phyloP scores from a whole-genome alignment of 1,140 invertebrate species.

The Achatina immaculata region DNA sequence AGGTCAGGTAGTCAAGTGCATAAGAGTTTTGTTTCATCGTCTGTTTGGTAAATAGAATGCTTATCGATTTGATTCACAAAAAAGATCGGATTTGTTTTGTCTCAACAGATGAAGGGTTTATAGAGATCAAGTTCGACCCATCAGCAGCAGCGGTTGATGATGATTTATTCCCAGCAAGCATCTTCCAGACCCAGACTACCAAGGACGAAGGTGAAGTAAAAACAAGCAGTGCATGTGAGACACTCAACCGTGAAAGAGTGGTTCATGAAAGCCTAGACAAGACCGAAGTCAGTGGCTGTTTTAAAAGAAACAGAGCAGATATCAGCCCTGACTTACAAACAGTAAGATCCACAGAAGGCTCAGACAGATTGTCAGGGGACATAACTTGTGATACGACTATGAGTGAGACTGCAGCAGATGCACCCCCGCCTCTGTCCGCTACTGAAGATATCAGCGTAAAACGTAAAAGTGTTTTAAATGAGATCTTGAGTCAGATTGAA shows the following conservation, averaged over 20 bases:
- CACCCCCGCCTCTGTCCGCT: neutral
- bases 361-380: neutral
- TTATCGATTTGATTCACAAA: too few relatives aligned
- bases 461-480: constrained; percentile 28
- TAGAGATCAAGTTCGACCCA: constrained; percentile 56
- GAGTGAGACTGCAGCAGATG: neutral
- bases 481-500: constrained; percentile 24
- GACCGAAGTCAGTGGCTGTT: neutral
- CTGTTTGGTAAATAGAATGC: too few relatives aligned
- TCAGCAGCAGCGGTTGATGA: constrained; percentile 42
- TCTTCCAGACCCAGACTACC: constrained; percentile 44
- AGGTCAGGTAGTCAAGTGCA: too few relatives aligned
- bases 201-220: neutral
- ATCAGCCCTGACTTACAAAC: too few relatives aligned
- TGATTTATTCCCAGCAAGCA: constrained; percentile 59
- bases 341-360: neutral
- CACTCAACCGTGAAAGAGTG: neutral
- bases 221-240: neutral
- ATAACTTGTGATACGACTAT: too few relatives aligned
- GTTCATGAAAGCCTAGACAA: neutral
- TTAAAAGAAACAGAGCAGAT: neutral
- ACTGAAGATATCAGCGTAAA: neutral
- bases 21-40: too few relatives aligned
- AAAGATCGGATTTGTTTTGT: too few relatives aligned
- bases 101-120: constrained; percentile 57